phyloP scores from a whole-genome alignment of 2,797 vertebrate genomes.

The Pantherophis vulpinus region DNA sequence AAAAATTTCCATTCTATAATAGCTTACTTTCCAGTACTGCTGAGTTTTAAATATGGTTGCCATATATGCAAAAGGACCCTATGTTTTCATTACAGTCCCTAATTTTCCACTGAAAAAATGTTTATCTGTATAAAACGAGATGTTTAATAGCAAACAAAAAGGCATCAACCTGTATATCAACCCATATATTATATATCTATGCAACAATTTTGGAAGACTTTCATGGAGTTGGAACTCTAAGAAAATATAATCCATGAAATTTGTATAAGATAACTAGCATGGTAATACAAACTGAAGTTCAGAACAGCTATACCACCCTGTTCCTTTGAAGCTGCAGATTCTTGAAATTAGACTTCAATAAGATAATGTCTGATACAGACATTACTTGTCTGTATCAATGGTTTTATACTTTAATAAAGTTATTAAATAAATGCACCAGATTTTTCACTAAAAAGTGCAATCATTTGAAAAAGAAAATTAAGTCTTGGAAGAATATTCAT shows the following conservation, averaged over 20 bases:
- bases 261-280: neutral
- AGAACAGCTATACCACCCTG: neutral
- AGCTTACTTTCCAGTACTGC: neutral
- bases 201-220: neutral
- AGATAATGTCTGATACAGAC: neutral
- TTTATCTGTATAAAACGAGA: neutral
- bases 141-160: neutral
- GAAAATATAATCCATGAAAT: neutral
- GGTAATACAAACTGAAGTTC: neutral
- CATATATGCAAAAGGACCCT: neutral
- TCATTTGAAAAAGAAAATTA: neutral
- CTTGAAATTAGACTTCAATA: neutral
- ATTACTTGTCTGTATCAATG: neutral
- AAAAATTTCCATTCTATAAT: neutral
- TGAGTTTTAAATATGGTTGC: neutral
- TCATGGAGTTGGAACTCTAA: neutral
- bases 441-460: neutral
- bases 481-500: neutral
- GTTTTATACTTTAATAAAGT: neutral
- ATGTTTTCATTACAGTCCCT: neutral
- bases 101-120: neutral
- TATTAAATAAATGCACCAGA: neutral
- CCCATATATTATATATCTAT: neutral
- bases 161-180: neutral
- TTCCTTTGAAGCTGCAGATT: neutral